phyloP scores from a whole-genome alignment of 2,888 invertebrate species.

The Invenusta paracnida region DNA sequence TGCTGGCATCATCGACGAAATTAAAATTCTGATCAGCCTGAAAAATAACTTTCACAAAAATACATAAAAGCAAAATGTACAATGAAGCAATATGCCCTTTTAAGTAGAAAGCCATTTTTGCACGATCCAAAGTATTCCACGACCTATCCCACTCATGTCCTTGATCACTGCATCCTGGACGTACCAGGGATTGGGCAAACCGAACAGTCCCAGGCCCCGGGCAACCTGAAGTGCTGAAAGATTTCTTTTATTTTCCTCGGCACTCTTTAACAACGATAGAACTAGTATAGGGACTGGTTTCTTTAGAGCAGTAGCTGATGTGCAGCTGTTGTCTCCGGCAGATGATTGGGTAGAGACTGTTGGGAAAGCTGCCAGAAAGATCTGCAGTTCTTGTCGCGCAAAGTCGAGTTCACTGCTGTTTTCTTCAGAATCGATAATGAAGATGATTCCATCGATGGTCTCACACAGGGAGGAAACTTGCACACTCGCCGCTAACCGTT shows the following conservation, averaged over 20 bases:
- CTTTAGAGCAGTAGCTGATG: not conserved
- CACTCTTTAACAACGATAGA: not conserved
- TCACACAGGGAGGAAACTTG: not conserved
- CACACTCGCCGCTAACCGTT: not conserved
- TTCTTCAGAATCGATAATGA: slow-evolving; percentile 20
- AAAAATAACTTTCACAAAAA: no score
- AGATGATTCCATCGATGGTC: slow-evolving; percentile 30
- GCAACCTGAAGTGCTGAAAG: slow-evolving; percentile 28
- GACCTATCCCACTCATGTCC: slow-evolving; percentile 9
- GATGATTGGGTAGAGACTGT: no score
- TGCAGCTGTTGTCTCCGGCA: not conserved
- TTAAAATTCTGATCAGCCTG: no score
- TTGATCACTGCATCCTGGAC: not conserved
- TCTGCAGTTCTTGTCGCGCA: not conserved
- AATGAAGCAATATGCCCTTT: no score
- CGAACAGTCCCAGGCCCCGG: not conserved
- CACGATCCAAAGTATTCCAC: slow-evolving; percentile 35
- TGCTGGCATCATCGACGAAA: no score
- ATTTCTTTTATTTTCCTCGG: not conserved
- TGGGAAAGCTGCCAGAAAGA: not conserved
- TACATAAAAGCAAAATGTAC: no score
- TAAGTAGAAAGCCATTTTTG: slow-evolving; percentile 25
- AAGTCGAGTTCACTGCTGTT: not conserved
- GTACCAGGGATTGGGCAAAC: slow-evolving; percentile 32
- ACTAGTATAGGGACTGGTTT: not conserved